A percentile compares a stretch with the other conserved stretches of the same genome.
Evolutionary conservation across 2,797 vertebrate species (phyloP).

Genomic region (Xenops minutus): DNA sequence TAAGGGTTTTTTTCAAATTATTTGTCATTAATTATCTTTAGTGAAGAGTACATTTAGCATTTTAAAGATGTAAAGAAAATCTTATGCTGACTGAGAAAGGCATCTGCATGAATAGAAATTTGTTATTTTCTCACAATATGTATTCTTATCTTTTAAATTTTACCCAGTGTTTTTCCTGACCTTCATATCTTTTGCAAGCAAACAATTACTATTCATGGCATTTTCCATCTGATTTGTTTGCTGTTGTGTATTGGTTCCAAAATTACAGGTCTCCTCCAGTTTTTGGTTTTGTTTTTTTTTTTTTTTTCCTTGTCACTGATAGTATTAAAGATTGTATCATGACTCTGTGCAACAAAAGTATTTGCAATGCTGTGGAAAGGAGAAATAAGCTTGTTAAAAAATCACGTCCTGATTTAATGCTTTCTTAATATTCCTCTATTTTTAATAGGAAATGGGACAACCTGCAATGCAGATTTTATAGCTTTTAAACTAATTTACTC

Average conservation of each 20-base stretch:
- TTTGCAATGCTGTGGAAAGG: not conserved
- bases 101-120: not conserved
- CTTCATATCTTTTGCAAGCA: constrained; percentile 20
- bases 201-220: not conserved
- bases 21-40: not conserved
- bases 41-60: not conserved
- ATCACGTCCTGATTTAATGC: constrained; percentile 24
- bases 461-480: constrained; percentile 52
- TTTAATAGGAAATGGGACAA: constrained; percentile 54
- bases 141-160: not conserved
- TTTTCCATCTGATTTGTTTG: constrained; percentile 27
- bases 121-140: not conserved
- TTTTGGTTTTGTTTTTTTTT: constrained; percentile 1
- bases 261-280: constrained; percentile 27
- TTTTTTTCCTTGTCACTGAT: not conserved
- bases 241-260: constrained; percentile 13
- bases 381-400: constrained; percentile 10
- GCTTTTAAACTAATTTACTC: constrained; percentile 59
- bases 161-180: constrained; percentile 12
- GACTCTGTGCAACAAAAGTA: not conserved
- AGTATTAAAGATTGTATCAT: constrained; percentile 8
- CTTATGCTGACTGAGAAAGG: not conserved
- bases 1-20: not conserved
- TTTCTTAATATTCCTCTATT: constrained; percentile 43
- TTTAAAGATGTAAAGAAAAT: not conserved